A percentile compares a stretch with the other conserved stretches of the same genome.
Evolutionary conservation across 2,888 invertebrate genomes (phyloP).

Genomic region (Nineta flava): DNA sequence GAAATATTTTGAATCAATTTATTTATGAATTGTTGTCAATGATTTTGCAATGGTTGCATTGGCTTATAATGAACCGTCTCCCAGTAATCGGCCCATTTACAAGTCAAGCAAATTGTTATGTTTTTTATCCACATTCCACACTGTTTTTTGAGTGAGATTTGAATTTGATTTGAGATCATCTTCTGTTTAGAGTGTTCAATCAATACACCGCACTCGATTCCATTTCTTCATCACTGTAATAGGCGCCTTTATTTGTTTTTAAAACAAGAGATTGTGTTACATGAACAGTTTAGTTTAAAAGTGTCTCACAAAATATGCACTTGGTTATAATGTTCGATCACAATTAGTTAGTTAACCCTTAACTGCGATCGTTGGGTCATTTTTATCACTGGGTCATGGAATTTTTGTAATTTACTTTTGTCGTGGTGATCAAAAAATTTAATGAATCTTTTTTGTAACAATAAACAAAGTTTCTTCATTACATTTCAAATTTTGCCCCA

Average conservation of each 20-base stretch:
- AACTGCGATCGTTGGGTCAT: no score
- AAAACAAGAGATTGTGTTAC: slow-evolving; percentile 1
- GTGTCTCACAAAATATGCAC: neutral
- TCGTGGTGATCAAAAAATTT: no score
- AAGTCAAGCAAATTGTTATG: neutral
- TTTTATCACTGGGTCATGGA: no score
- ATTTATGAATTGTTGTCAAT: no score
- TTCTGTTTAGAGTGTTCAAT: neutral
- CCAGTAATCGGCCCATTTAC: slow-evolving; percentile 2
- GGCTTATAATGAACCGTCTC: slow-evolving; percentile 1
- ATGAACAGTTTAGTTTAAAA: neutral
- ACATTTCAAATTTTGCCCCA: no score
- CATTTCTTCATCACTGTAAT: slow-evolving; percentile 7
- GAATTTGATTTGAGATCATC: neutral
- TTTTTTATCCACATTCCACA: neutral
- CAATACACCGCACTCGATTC: slow-evolving; percentile 1
- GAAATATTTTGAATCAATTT: no score
- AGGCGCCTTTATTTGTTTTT: slow-evolving; percentile 6
- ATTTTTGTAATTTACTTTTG: no score
- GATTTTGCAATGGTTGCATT: no score
- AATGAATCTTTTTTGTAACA: no score
- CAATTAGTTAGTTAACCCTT: no score
- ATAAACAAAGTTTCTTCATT: no score
- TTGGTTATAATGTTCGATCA: neutral
- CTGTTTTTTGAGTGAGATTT: no score